Evolutionary conservation across 1,140 invertebrate species (phyloP), one percentile per base, ranked within the genome.

Genomic region (Pemphigus obesinymphae): DNA sequence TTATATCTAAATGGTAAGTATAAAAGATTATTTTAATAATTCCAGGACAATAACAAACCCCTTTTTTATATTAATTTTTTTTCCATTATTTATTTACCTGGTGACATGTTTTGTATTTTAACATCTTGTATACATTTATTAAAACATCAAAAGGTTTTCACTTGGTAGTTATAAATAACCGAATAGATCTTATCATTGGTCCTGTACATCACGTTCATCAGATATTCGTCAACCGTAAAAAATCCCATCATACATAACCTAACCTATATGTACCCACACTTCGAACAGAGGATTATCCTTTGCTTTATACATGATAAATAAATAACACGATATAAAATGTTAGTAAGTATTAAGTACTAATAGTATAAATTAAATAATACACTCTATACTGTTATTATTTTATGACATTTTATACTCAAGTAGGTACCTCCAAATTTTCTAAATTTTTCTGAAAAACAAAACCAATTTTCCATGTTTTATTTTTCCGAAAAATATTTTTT

Each of bases 261-360:
- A 45, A 45, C 43, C 48, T 31, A 10, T 70, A 70, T 20, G 17
- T 73, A 73, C 76, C 73, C 82, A 76, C 84, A 83, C 58, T 68
- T 76, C 48, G 70, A 61, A 34, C 55, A 70, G 20, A 45, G 13
- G 68, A 55, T 72, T 72, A 58, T 26, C 73, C 15, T 53, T 72
- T 82, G 66, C 45, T 82, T 72, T 72, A n/a, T n/a, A 72, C 82
- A 82, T 55, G 73, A 73, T 61, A 86, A 85, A 86, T 87, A 87
- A 85, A 87, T 87, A 86, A 84, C 63, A 85, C 80, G 55, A 76
- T 82, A 81, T n/a, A 70, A 70, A 70, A 70, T 26, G 26, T 68
- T n/a, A n/a, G n/a, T n/a, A n/a, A n/a, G n/a, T n/a, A n/a, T n/a
- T n/a, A n/a, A n/a, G n/a, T n/a, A n/a, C n/a, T n/a, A n/a, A n/a